Evolutionary conservation across 1,140 invertebrate species (phyloP).

Genomic region (Lethrus apterus): DNA sequence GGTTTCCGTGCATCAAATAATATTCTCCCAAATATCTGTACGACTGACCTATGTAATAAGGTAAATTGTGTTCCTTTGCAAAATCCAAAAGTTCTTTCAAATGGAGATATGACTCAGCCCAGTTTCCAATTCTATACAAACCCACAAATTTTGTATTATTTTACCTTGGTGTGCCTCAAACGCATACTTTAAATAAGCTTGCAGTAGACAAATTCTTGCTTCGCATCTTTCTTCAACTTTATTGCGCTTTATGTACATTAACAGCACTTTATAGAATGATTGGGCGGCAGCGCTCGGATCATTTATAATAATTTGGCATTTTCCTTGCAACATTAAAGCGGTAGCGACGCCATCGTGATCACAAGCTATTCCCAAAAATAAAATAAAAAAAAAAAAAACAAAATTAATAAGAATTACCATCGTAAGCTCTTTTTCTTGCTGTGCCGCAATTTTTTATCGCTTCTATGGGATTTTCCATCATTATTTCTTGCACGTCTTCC

Average conservation of each 20-base stretch:
- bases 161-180: background rate
- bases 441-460: constrained; percentile 43
- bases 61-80: constrained; percentile 27
- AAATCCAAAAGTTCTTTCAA: constrained; percentile 27
- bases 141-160: background rate
- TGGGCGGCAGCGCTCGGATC: constrained; percentile 43
- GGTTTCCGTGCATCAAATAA: constrained; percentile 28
- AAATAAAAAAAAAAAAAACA: constrained; percentile 4
- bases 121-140: constrained; percentile 23
- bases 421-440: constrained; percentile 45
- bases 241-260: constrained; percentile 39
- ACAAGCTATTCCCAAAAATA: too few species aligned
- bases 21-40: constrained; percentile 35
- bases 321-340: constrained; percentile 45
- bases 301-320: constrained; percentile 43
- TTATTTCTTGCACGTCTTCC: constrained; percentile 35
- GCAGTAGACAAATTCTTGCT: constrained; percentile 43
- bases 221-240: constrained; percentile 43
- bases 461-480: constrained; percentile 36
- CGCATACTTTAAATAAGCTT: constrained; percentile 30
- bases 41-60: constrained; percentile 31
- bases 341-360: constrained; percentile 41
- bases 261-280: constrained; percentile 42
- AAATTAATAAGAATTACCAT: constrained; percentile 38
- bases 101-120: constrained; percentile 23